phyloP scores from a whole-genome alignment of 2,888 invertebrate genomes.

The Sesamia inferens region DNA sequence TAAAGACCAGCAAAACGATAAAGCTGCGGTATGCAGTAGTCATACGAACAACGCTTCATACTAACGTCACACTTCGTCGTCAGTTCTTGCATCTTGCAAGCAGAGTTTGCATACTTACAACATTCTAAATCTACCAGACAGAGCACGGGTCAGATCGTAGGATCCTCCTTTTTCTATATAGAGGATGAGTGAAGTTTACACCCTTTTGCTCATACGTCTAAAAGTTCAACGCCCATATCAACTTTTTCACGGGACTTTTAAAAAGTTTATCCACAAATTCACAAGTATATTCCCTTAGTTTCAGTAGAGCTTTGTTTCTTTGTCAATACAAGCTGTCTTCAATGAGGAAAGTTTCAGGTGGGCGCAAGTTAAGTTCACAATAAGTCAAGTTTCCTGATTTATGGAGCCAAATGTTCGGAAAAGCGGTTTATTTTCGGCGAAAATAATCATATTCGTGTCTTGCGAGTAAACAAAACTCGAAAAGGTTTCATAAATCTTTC shows the following conservation, averaged over 20 bases:
- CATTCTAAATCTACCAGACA: no score
- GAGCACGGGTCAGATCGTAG: no score
- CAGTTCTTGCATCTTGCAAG: no score
- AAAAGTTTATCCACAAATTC: neutral
- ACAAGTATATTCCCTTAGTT: constrained; percentile 3
- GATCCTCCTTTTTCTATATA: no score
- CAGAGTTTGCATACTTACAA: no score
- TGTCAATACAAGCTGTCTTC: constrained; percentile 36
- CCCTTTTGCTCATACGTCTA: neutral
- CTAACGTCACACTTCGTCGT: no score
- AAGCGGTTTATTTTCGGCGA: constrained; percentile 41
- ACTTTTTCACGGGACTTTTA: neutral
- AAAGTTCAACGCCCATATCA: neutral
- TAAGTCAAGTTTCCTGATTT: constrained; percentile 54
- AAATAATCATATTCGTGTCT: constrained; percentile 58
- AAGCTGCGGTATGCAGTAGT: no score
- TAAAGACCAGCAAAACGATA: no score
- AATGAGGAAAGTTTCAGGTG: constrained; percentile 55
- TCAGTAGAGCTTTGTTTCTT: constrained; percentile 10
- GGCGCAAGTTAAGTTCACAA: constrained; percentile 45
- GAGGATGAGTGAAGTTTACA: no score
- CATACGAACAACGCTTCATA: no score
- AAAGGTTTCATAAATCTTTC: constrained; percentile 55
- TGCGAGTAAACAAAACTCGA: constrained; percentile 48
- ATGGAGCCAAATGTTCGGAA: constrained; percentile 40